Evolutionary conservation across 2,113 vertebrate species (phyloP).

Genomic region (Scophthalmus maximus): DNA sequence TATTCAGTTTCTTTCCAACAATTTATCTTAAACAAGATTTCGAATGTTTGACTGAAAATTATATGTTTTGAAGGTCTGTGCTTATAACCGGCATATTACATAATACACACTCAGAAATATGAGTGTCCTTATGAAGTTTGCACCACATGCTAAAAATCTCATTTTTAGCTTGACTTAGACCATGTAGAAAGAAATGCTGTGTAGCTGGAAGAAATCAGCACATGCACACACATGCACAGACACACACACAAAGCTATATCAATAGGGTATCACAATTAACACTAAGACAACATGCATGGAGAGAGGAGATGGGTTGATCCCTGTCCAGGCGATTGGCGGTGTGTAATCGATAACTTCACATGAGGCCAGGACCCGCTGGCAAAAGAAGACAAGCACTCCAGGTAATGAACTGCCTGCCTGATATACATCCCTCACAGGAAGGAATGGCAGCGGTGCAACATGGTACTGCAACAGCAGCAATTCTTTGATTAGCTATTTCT

Average conservation of each 20-base stretch:
- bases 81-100: no score
- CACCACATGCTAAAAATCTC: neutral
- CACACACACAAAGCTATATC: slow-evolving; percentile 10
- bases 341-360: slow-evolving; percentile 73
- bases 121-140: neutral
- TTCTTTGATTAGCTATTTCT: slow-evolving; percentile 81
- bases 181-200: neutral
- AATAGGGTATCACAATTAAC: slow-evolving; percentile 11
- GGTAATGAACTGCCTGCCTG: slow-evolving; percentile 85
- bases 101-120: no score
- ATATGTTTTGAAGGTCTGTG: no score
- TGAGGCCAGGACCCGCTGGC: slow-evolving; percentile 52
- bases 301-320: slow-evolving; percentile 27
- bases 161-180: neutral
- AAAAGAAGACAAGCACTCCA: slow-evolving; percentile 81
- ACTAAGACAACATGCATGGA: slow-evolving; percentile 26
- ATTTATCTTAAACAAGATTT: no score
- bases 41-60: no score
- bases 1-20: no score
- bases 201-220: neutral
- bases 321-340: slow-evolving; percentile 38
- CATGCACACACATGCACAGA: neutral
- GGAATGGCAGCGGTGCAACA: slow-evolving; percentile 67
- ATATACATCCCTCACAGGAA: slow-evolving; percentile 75
- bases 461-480: slow-evolving; percentile 81